Conservation (phyloP, 2,797 vertebrate species). For the Paedocypris micromegethes region DNA sequence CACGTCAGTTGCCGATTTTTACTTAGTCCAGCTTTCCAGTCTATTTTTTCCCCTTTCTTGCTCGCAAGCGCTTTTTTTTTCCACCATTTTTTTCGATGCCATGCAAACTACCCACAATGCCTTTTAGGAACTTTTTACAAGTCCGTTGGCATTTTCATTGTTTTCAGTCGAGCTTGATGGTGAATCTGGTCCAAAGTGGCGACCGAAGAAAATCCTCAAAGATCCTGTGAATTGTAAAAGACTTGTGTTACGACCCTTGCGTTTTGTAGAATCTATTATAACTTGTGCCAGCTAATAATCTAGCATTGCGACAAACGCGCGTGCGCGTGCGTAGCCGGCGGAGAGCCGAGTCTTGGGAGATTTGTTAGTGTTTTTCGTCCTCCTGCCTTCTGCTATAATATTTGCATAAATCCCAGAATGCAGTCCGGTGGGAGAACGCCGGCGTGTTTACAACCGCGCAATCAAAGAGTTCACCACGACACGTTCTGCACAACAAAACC, state of each 20-base stretch:
- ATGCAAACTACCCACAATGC: no score
- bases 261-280: no score
- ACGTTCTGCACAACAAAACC: constrained; percentile 29
- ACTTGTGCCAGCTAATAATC: no score
- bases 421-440: constrained; percentile 26
- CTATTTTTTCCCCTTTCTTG: no score
- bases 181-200: constrained; percentile 2
- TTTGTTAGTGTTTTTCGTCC: constrained; percentile 7
- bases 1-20: no score
- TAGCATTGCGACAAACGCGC: no score
- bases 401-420: constrained; percentile 36
- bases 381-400: constrained; percentile 13
- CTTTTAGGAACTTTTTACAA: constrained; percentile 21
- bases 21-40: no score
- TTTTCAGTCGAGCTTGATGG: constrained; percentile 25
- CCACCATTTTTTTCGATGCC: no score
- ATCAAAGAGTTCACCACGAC: constrained; percentile 14
- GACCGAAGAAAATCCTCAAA: background rate
- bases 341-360: constrained; percentile 14
- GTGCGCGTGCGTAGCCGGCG: no score
- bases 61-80: no score
- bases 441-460: constrained; percentile 30
- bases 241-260: no score
- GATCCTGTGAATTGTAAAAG: no score
- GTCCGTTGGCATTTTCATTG: constrained; percentile 28